Evolutionary conservation across 1,140 invertebrate genomes (phyloP).

Genomic region (Druon quercuslanigerum): DNA sequence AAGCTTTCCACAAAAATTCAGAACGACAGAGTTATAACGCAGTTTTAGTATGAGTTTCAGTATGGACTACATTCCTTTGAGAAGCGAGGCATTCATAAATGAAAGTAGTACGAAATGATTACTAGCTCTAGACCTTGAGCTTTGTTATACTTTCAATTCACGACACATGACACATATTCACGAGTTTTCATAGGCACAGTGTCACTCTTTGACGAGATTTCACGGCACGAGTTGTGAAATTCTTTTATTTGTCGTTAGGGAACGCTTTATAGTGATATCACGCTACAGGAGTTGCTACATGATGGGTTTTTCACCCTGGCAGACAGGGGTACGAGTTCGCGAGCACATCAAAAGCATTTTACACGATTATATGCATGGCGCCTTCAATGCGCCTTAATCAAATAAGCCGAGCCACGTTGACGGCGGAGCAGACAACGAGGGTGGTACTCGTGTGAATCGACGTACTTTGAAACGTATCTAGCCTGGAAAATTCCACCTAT

Average conservation of each 20-base stretch:
- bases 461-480: conserved; percentile 45
- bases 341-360: conserved; percentile 61
- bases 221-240: conserved; percentile 28
- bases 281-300: conserved; percentile 35
- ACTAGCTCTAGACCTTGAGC: background rate
- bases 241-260: conserved; percentile 40
- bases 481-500: conserved; percentile 47
- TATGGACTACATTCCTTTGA: too few relatives aligned
- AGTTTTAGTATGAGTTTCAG: too few relatives aligned
- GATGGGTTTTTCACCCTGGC: conserved; percentile 49
- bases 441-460: conserved; percentile 44
- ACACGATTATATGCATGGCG: conserved; percentile 61
- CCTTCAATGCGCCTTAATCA: conserved; percentile 60
- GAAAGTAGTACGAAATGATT: background rate
- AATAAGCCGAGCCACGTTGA: conserved; percentile 49
- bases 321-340: conserved; percentile 41
- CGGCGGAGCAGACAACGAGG: conserved; percentile 25
- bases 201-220: conserved; percentile 38
- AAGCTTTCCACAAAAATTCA: too few relatives aligned
- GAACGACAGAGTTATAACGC: too few relatives aligned
- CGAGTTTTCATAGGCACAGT: conserved; percentile 8
- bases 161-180: background rate
- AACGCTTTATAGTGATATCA: conserved; percentile 38
- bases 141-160: conserved; percentile 3
- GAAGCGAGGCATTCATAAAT: too few relatives aligned